phyloP scores from a whole-genome alignment of 2,113 vertebrate species.

The Varanus salvator region DNA sequence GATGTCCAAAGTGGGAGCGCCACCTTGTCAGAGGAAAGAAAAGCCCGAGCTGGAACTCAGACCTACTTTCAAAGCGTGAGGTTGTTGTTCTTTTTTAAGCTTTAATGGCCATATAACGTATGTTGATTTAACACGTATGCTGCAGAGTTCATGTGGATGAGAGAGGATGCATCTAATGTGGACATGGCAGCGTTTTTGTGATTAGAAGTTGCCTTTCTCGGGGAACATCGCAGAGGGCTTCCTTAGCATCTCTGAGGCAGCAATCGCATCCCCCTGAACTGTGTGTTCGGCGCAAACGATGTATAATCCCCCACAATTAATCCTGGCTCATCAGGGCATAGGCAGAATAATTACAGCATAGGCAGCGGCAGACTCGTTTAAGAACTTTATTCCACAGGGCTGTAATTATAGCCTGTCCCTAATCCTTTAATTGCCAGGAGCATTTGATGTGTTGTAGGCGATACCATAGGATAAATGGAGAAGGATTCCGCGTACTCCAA shows the following conservation, averaged over 20 bases:
- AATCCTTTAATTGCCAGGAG: constrained; percentile 74
- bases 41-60: too few relatives aligned
- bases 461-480: constrained; percentile 18
- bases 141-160: neutral
- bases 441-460: constrained; percentile 60
- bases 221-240: constrained; percentile 6
- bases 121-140: neutral
- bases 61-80: neutral
- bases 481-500: neutral
- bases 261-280: constrained; percentile 24
- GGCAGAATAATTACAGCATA: constrained; percentile 58
- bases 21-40: too few relatives aligned
- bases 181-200: neutral
- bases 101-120: neutral
- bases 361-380: constrained; percentile 51
- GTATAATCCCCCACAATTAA: constrained; percentile 65
- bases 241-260: constrained; percentile 37
- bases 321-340: constrained; percentile 58
- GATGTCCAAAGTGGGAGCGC: neutral
- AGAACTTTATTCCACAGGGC: constrained; percentile 68
- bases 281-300: constrained; percentile 29
- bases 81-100: too few relatives aligned
- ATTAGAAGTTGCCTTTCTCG: constrained; percentile 7
- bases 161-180: neutral
- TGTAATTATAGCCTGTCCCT: constrained; percentile 65